A percentile compares a stretch with the other conserved stretches of the same genome.
These are phyloP conservation scores for Caranx ignobilis DNA, from an alignment of 2,113 vertebrate species.

Conservation along the genomic window DNA sequence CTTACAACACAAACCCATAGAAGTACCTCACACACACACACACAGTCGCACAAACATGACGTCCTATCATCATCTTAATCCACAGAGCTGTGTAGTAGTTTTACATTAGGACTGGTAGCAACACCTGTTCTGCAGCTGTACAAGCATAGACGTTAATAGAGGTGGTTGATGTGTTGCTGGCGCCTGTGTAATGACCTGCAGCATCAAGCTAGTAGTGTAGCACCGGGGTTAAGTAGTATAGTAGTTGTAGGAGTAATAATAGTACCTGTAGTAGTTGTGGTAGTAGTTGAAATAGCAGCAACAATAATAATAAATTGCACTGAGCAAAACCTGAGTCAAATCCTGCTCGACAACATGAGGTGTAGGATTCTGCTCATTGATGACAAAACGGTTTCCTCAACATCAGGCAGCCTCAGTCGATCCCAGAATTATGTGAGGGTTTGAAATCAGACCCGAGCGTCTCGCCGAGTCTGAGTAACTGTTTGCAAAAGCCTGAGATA, in stretches of 20 bases:
- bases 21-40: neutral
- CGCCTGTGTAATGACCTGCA: slow-evolving; percentile 72
- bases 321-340: slow-evolving; percentile 81
- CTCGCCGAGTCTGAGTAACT: slow-evolving; percentile 26
- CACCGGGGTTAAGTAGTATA: slow-evolving; percentile 69
- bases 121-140: slow-evolving; percentile 52
- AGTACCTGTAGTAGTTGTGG: slow-evolving; percentile 64
- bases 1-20: slow-evolving; percentile 39
- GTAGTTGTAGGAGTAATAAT: slow-evolving; percentile 58
- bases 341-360: slow-evolving; percentile 66
- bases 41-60: slow-evolving; percentile 4
- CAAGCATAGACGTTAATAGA: slow-evolving; percentile 49
- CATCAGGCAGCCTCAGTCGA: slow-evolving; percentile 57
- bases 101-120: slow-evolving; percentile 34
- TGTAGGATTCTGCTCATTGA: slow-evolving; percentile 50
- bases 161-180: slow-evolving; percentile 61
- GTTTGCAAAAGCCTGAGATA: slow-evolving; percentile 75
- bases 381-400: slow-evolving; percentile 39
- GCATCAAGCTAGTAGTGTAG: slow-evolving; percentile 71
- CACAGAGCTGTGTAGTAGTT: slow-evolving; percentile 37
- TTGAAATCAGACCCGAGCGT: slow-evolving; percentile 32
- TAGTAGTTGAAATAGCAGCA: slow-evolving; percentile 79
- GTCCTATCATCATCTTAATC: slow-evolving; percentile 11
- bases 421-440: slow-evolving; percentile 55
- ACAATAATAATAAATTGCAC: slow-evolving; percentile 72